These are phyloP conservation scores for Upupa epops DNA, from an alignment of 2,113 vertebrate genomes.

Conservation along the genomic window DNA sequence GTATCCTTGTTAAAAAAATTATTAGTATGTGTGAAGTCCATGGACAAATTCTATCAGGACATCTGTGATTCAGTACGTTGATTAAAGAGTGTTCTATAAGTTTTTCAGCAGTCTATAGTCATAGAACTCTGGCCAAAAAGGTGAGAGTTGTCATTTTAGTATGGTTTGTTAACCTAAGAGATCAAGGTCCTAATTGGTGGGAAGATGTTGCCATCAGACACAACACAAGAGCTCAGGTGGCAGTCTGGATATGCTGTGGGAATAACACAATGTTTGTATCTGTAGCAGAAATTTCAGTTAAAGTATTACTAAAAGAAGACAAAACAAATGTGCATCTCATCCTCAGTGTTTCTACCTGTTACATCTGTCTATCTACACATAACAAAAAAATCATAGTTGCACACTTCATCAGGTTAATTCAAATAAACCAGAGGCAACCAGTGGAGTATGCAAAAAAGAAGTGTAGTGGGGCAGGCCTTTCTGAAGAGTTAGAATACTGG, in stretches of 20 bases:
- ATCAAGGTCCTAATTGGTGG: not conserved
- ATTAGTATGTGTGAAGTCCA: not conserved
- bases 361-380: not conserved
- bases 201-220: not conserved
- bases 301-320: not conserved
- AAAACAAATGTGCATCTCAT: not conserved
- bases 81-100: not conserved
- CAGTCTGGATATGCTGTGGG: not conserved
- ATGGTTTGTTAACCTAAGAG: not conserved
- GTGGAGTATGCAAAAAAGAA: not conserved
- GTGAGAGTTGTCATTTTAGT: not conserved
- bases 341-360: not conserved
- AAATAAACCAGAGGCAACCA: not conserved
- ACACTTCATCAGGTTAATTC: not conserved
- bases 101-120: fast-evolving
- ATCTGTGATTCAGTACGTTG: not conserved
- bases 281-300: not conserved
- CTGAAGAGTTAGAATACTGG: not conserved
- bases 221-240: not conserved
- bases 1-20: not conserved
- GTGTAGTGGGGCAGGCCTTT: fast-evolving
- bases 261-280: not conserved
- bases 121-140: not conserved
- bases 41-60: not conserved
- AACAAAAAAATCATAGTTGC: not conserved